phyloP scores from a whole-genome alignment of 2,113 vertebrate genomes.

The Abramis brama region DNA sequence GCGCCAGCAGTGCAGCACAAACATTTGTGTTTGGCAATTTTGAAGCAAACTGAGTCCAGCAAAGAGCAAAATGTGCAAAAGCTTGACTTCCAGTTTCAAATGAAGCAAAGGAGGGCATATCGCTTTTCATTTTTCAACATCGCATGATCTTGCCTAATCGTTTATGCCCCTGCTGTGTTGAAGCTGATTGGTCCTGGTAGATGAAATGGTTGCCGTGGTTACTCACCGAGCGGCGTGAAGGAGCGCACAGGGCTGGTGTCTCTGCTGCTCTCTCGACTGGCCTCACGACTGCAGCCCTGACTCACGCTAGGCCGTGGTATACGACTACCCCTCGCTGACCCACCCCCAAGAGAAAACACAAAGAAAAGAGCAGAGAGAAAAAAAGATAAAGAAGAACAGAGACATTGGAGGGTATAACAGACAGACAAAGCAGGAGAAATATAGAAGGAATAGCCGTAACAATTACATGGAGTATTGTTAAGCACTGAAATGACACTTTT shows the following conservation, averaged over 20 bases:
- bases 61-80: background rate
- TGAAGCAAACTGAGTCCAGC: background rate
- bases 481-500: background rate
- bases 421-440: conserved; percentile 61
- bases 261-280: conserved; percentile 98
- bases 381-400: conserved; percentile 65
- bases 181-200: conserved; percentile 35
- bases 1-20: background rate
- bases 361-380: conserved; percentile 62
- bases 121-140: background rate
- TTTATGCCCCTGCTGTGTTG: background rate
- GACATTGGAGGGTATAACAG: conserved; percentile 47
- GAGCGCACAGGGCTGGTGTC: conserved; percentile 96
- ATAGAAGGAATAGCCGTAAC: conserved; percentile 65
- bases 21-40: background rate
- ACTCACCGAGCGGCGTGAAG: conserved; percentile 96
- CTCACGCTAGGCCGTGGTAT: conserved; percentile 98
- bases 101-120: background rate
- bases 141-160: background rate
- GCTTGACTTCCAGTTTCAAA: conserved; percentile 11
- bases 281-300: conserved; percentile 98
- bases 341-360: conserved; percentile 65
- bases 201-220: conserved; percentile 41
- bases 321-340: conserved; percentile 91
- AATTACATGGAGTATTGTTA: conserved; percentile 31